Evolutionary conservation across 2,113 vertebrate genomes (phyloP).

Genomic region (Perca fluviatilis): DNA sequence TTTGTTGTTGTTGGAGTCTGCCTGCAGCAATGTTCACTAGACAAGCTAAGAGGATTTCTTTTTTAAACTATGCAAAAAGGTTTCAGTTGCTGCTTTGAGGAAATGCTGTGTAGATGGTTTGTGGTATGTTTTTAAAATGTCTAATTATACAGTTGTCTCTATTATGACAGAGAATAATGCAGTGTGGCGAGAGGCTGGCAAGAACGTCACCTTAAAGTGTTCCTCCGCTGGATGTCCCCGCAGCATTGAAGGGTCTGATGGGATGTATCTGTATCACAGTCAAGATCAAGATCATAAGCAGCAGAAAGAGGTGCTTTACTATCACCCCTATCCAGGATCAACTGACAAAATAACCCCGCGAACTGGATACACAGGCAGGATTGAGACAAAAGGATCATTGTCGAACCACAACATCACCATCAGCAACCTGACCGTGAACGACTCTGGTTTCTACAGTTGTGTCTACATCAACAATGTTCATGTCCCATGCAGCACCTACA

Average conservation of each 20-base stretch:
- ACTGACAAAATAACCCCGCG: background rate
- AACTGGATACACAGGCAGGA: fast-evolving
- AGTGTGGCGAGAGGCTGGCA: background rate
- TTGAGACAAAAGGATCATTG: fast-evolving
- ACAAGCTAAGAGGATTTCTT: background rate
- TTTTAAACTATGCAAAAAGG: background rate
- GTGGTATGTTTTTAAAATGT: background rate
- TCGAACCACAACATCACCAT: conserved; percentile 34
- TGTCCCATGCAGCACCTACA: fast-evolving
- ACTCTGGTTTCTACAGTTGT: conserved; percentile 61
- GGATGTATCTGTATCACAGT: conserved; percentile 48
- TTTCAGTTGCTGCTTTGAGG: background rate
- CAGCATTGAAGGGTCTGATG: fast-evolving
- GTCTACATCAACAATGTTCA: background rate
- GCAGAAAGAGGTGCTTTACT: conserved; percentile 16
- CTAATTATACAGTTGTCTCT: background rate
- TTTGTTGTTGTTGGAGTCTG: background rate
- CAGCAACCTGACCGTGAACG: conserved; percentile 16
- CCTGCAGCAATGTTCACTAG: background rate
- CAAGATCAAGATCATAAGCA: fast-evolving
- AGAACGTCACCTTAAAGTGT: conserved; percentile 40
- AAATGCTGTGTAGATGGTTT: background rate
- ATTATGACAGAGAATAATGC: background rate
- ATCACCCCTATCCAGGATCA: fast-evolving
- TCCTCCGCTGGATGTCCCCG: background rate